Percentiles rank a stretch among this genome's conserved stretches.
These are phyloP conservation scores for Eriosoma lanigerum DNA, from an alignment of 1,140 invertebrate genomes.

Conservation along the genomic window DNA sequence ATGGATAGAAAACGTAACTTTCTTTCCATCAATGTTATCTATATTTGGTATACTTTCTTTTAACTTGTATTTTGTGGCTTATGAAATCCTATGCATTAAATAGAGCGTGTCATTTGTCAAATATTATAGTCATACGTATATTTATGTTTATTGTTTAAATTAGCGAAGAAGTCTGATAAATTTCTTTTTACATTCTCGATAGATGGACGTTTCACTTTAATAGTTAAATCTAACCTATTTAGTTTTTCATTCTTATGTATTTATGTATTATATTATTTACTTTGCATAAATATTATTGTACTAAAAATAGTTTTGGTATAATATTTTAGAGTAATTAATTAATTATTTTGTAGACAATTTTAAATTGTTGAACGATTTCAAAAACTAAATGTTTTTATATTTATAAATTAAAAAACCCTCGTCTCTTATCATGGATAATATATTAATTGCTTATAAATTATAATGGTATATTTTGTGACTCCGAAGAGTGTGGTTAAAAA, in stretches of 20 bases:
- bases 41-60: constrained; percentile 23
- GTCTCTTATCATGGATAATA: no score
- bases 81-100: neutral
- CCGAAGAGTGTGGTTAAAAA: no score
- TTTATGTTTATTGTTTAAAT: neutral
- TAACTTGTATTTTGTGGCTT: neutral
- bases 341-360: no score
- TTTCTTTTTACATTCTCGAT: neutral
- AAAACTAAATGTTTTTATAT: no score
- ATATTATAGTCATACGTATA: neutral
- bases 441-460: no score
- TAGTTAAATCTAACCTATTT: neutral
- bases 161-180: neutral
- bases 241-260: neutral
- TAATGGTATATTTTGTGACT: no score
- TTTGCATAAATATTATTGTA: neutral
- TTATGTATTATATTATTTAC: neutral
- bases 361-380: no score
- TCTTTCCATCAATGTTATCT: neutral
- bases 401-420: no score
- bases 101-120: constrained; percentile 15
- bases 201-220: neutral
- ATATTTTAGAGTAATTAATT: no score
- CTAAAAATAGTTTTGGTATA: no score
- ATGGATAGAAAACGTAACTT: neutral